Percentiles rank a stretch among this genome's conserved stretches.
phyloP scores from a whole-genome alignment of 2,797 vertebrate species.

The Sparidentex hasta region DNA sequence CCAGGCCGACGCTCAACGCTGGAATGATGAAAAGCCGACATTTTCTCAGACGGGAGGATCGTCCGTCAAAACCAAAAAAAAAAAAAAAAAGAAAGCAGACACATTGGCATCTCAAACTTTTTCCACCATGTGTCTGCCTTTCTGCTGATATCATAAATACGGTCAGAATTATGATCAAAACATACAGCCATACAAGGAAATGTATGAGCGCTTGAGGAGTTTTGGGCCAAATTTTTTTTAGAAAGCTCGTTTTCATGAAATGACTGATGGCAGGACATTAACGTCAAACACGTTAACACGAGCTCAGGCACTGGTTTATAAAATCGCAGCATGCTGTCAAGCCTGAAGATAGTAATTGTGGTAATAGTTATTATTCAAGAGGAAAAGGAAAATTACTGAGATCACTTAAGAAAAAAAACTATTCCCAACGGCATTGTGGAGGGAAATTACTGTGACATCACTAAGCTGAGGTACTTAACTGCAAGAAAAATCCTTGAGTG shows the following conservation, averaged over 20 bases:
- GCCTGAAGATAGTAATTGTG: not conserved
- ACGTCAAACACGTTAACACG: slow-evolving; percentile 1
- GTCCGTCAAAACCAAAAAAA: slow-evolving; percentile 15
- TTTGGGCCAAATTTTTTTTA: slow-evolving; percentile 11
- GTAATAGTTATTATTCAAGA: not conserved
- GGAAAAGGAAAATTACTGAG: not conserved
- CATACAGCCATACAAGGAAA: slow-evolving; percentile 49
- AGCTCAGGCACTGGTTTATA: not conserved
- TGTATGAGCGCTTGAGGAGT: slow-evolving; percentile 1
- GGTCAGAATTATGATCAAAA: slow-evolving; percentile 4
- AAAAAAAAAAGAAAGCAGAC: not conserved
- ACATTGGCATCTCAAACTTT: slow-evolving; percentile 24
- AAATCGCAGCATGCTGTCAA: slow-evolving; percentile 15
- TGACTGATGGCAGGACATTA: slow-evolving; percentile 18
- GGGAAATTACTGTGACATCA: not conserved
- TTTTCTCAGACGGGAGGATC: not conserved
- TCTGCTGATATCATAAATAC: slow-evolving; percentile 25
- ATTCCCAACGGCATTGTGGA: not conserved
- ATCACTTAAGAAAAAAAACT: not conserved
- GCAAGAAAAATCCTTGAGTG: not conserved
- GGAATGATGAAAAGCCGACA: slow-evolving; percentile 51
- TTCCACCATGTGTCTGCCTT: slow-evolving; percentile 14
- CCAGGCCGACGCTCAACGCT: not conserved
- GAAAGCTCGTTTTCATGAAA: not conserved
- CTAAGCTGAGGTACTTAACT: not conserved